Evolutionary conservation across 64 coral and sea anemone species (phyloP).

Genomic region (Pocillopora verrucosa): DNA sequence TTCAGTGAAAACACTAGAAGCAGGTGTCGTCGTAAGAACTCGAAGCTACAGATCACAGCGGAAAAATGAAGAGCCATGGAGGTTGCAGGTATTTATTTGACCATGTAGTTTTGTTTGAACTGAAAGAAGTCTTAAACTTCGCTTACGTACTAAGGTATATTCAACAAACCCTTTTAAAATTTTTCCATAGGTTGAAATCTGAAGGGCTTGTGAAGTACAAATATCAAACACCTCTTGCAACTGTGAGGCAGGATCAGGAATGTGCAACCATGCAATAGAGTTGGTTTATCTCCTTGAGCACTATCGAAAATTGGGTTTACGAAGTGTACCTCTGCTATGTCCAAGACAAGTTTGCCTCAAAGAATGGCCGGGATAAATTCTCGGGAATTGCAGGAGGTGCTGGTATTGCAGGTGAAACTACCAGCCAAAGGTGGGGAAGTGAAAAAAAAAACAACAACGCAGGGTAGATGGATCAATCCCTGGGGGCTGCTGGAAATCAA

Average conservation of each 20-base stretch:
- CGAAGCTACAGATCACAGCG: no score
- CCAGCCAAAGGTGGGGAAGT: not conserved
- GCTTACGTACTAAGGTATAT: no score
- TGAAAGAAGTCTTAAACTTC: no score
- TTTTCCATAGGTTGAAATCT: slow-evolving; percentile 13
- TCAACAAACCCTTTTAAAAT: no score
- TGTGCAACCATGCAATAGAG: slow-evolving; percentile 60
- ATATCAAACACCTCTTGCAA: slow-evolving; percentile 36
- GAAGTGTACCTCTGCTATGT: slow-evolving; percentile 62
- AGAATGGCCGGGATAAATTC: slow-evolving; percentile 65
- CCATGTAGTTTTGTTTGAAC: not conserved
- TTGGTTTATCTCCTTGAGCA: slow-evolving; percentile 34
- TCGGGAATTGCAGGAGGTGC: slow-evolving; percentile 25
- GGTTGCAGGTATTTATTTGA: slow-evolving; percentile 25
- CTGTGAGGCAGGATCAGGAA: slow-evolving; percentile 47
- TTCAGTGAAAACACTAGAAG: no score
- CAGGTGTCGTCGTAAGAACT: no score
- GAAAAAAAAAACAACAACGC: slow-evolving; percentile 33
- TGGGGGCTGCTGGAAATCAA: slow-evolving; percentile 34
- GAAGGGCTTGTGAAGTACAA: not conserved
- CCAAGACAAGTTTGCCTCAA: slow-evolving; percentile 59
- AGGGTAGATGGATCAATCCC: slow-evolving; percentile 47
- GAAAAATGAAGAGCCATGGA: slow-evolving; percentile 64
- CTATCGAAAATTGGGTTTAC: slow-evolving; percentile 38
- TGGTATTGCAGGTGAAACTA: slow-evolving; percentile 42